phyloP scores from a whole-genome alignment of 1,140 invertebrate species.

The Drosophila kurseongensis region DNA sequence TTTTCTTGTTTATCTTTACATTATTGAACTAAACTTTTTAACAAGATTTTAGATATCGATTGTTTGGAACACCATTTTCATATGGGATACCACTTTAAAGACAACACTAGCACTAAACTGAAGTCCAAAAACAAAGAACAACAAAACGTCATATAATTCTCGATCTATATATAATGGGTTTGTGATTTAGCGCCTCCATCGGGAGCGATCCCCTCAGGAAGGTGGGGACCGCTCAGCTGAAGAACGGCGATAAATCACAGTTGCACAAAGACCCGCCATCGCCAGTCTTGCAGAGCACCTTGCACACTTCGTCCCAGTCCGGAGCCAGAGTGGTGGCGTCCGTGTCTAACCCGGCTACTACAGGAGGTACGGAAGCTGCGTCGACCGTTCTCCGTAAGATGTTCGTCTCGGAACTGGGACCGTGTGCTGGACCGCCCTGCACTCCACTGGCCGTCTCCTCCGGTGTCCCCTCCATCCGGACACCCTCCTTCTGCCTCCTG shows the following conservation, averaged over 20 bases:
- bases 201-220: constrained; percentile 16
- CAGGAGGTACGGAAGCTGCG: not conserved
- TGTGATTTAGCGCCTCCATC: constrained; percentile 62
- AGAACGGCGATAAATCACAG: constrained; percentile 86
- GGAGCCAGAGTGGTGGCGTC: constrained; percentile 39
- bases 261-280: constrained; percentile 86
- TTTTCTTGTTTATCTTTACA: constrained; percentile 47
- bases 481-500: constrained; percentile 17
- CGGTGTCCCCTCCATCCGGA: constrained; percentile 9
- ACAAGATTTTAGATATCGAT: constrained; percentile 62
- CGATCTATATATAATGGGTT: constrained; percentile 60
- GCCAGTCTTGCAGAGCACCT: constrained; percentile 84
- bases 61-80: not conserved
- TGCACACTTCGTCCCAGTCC: constrained; percentile 85
- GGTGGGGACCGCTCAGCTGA: constrained; percentile 39
- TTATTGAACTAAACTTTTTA: constrained; percentile 71
- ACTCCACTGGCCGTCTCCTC: constrained; percentile 42
- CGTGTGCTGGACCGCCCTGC: constrained; percentile 57
- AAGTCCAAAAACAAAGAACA: constrained; percentile 56
- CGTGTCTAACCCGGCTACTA: constrained; percentile 8
- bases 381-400: not conserved
- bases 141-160: constrained; percentile 45
- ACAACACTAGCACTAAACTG: constrained; percentile 80
- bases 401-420: constrained; percentile 35
- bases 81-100: constrained; percentile 48